Conservation (phyloP, 2,113 vertebrate genomes). For the Brachionichthys hirsutus region DNA sequence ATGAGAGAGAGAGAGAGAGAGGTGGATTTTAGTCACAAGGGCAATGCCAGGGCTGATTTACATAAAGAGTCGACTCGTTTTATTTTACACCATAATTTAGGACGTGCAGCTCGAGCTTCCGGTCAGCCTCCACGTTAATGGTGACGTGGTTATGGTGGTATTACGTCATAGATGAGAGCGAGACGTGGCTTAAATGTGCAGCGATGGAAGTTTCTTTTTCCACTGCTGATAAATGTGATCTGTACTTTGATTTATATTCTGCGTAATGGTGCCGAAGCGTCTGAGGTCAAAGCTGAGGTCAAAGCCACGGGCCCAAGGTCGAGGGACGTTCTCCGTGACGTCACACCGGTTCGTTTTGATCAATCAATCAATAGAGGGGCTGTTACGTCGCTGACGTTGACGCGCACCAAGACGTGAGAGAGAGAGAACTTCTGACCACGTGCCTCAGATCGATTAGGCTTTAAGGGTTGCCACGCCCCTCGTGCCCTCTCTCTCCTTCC, state of each 20-base stretch:
- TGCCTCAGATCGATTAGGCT: constrained; percentile 23
- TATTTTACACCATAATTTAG: constrained; percentile 47
- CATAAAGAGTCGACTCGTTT: constrained; percentile 59
- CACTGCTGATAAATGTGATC: constrained; percentile 1
- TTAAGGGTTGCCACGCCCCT: constrained; percentile 30
- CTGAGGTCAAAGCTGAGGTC: too few species aligned
- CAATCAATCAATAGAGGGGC: too few species aligned
- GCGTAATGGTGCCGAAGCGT: background rate
- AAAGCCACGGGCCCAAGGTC: too few species aligned
- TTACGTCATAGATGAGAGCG: constrained; percentile 23
- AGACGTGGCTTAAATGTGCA: constrained; percentile 25
- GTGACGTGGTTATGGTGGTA: background rate
- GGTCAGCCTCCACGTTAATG: background rate
- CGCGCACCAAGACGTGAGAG: too few species aligned
- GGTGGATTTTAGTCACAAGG: constrained; percentile 69
- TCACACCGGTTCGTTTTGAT: too few species aligned
- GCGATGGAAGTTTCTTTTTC: constrained; percentile 1
- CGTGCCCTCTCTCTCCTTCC: constrained; percentile 64
- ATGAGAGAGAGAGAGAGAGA: background rate
- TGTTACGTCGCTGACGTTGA: too few species aligned
- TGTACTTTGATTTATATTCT: background rate
- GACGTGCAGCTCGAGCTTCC: constrained; percentile 23
- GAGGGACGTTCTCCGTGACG: too few species aligned
- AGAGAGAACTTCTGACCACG: constrained; percentile 12
- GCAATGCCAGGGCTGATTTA: constrained; percentile 77